These are phyloP conservation scores for Apomyelois bistriatella DNA, from an alignment of 2,888 invertebrate species.

Conservation along the genomic window DNA sequence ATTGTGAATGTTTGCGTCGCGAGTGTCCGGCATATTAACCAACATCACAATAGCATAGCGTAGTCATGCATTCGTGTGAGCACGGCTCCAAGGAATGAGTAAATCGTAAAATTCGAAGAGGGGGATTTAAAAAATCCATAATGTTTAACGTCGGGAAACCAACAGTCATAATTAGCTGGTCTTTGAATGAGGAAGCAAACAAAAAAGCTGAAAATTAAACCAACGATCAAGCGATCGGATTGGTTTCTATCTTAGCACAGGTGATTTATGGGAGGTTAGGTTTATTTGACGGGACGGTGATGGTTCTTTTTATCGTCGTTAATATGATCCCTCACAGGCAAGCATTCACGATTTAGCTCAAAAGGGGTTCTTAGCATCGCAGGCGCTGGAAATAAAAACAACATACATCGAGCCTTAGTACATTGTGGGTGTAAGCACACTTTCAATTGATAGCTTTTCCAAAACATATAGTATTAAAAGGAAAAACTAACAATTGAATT, in stretches of 20 bases:
- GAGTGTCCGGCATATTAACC: conserved; percentile 46
- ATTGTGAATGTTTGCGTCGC: conserved; percentile 65
- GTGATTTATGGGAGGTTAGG: conserved; percentile 72
- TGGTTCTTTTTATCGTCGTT: conserved; percentile 74
- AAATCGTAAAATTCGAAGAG: conserved; percentile 39
- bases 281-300: conserved; percentile 74
- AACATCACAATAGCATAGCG: conserved; percentile 63
- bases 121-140: conserved; percentile 31
- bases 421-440: conserved; percentile 63
- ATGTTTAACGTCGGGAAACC: conserved; percentile 37
- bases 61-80: conserved; percentile 69
- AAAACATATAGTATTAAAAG: conserved; percentile 2
- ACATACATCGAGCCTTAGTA: conserved; percentile 79
- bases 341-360: conserved; percentile 80
- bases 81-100: conserved; percentile 73
- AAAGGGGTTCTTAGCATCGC: conserved; percentile 79
- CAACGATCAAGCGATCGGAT: conserved; percentile 40
- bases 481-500: conserved; percentile 54
- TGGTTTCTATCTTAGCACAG: conserved; percentile 65
- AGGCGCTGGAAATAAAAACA: conserved; percentile 81
- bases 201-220: conserved; percentile 55
- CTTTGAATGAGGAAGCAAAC: conserved; percentile 67
- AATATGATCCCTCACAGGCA: conserved; percentile 80
- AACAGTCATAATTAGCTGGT: conserved; percentile 73
- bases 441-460: conserved; percentile 53